A percentile compares a stretch with the other conserved stretches of the same genome.
These are phyloP conservation scores for Pipistrellus pipistrellus DNA, from an alignment of 2,797 vertebrate species.

Conservation along the genomic window DNA sequence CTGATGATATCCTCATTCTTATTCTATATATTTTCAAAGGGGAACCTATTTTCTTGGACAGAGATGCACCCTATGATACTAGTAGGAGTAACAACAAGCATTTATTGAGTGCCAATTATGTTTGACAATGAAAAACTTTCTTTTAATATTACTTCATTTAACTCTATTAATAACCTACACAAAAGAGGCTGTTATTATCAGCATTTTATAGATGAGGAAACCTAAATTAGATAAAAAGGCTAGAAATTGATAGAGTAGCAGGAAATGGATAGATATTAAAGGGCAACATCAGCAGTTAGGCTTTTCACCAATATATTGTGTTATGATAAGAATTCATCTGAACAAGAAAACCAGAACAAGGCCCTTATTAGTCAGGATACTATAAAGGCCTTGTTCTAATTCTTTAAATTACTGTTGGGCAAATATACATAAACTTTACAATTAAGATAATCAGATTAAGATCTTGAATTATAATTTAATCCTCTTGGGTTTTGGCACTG, in stretches of 20 bases:
- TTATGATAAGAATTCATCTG: not conserved
- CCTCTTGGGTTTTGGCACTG: conserved; percentile 47
- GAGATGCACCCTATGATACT: not conserved
- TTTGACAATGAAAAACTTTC: not conserved
- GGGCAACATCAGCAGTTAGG: not conserved
- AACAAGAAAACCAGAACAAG: conserved; percentile 26
- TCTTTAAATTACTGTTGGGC: conserved; percentile 66
- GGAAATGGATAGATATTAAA: not conserved
- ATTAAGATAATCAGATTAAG: conserved; percentile 70
- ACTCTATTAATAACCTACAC: not conserved
- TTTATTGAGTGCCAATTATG: not conserved
- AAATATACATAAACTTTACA: conserved; percentile 75
- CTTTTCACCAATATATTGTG: not conserved
- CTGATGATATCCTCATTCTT: not conserved
- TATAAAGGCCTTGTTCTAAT: conserved; percentile 59
- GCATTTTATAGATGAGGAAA: conserved; percentile 17
- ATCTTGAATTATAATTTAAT: conserved; percentile 68
- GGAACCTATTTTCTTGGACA: not conserved
- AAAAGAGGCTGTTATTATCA: not conserved
- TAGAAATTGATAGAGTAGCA: not conserved
- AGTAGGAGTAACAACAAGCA: not conserved
- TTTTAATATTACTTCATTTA: conserved; percentile 7
- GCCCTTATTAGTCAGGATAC: conserved; percentile 16
- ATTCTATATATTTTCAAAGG: not conserved
- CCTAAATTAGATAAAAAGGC: not conserved